Percentiles rank a stretch among this genome's conserved stretches.
phyloP scores from a whole-genome alignment of 2,888 invertebrate species.

The Eulithis prunata region DNA sequence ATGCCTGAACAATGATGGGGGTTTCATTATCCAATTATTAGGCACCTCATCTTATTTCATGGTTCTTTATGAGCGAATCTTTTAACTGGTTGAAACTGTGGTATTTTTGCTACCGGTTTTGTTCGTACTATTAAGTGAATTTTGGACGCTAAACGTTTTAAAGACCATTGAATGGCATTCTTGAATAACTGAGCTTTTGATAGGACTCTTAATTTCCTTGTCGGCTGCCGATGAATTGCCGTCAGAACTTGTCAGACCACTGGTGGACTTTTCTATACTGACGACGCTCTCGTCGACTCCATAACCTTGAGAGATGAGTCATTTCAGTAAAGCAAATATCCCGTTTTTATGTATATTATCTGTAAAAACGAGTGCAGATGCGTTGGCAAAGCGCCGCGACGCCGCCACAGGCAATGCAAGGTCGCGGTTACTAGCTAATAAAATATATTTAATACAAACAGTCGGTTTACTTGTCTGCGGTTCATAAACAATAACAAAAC shows the following conservation, averaged over 20 bases:
- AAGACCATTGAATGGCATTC: background rate
- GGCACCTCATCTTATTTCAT: constrained; percentile 13
- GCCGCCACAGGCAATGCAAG: constrained; percentile 52
- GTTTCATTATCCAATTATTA: constrained; percentile 26
- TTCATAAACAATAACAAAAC: constrained; percentile 27
- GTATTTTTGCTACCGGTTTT: constrained; percentile 1
- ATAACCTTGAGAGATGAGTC: too few relatives aligned
- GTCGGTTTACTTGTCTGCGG: constrained; percentile 31
- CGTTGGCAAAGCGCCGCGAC: constrained; percentile 63
- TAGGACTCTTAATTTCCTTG: too few relatives aligned
- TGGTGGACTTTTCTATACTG: too few relatives aligned
- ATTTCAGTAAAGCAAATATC: constrained; percentile 1
- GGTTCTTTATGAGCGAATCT: constrained; percentile 7
- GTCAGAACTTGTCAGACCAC: too few relatives aligned
- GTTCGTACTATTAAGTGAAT: background rate
- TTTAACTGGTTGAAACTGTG: constrained; percentile 2
- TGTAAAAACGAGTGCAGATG: constrained; percentile 41
- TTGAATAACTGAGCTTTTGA: background rate
- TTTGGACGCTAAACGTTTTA: background rate
- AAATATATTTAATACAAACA: constrained; percentile 46
- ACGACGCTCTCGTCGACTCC: background rate
- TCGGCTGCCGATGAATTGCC: too few relatives aligned
- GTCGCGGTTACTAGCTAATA: constrained; percentile 62
- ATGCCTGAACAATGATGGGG: constrained; percentile 12
- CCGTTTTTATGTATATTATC: constrained; percentile 11